Evolutionary conservation across 2,888 invertebrate genomes (phyloP).

Genomic region (Agapetus fuscipes): DNA sequence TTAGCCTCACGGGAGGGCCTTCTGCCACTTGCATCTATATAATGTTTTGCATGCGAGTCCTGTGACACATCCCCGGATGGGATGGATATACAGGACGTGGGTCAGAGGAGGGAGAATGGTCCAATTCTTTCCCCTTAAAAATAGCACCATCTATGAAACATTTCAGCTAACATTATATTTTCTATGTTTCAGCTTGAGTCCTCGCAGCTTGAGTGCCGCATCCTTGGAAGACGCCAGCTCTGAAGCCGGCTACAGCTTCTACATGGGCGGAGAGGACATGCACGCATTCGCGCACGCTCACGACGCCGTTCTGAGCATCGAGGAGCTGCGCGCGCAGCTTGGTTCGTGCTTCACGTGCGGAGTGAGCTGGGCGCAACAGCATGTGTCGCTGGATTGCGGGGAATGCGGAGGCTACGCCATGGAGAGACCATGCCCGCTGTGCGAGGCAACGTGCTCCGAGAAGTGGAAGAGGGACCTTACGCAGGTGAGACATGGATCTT

Average conservation of each 20-base stretch:
- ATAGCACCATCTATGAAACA: not conserved
- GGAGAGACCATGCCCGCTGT: constrained; percentile 64
- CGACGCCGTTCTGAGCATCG: constrained; percentile 55
- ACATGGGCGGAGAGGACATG: not conserved
- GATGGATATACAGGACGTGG: no score
- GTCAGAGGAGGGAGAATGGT: no score
- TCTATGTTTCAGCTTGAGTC: constrained; percentile 13
- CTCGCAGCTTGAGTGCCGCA: constrained; percentile 15
- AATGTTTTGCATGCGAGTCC: no score
- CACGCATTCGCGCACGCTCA: no score
- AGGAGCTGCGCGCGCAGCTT: constrained; percentile 59
- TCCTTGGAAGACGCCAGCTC: constrained; percentile 11
- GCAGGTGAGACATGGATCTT: constrained; percentile 55
- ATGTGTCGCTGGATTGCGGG: constrained; percentile 65
- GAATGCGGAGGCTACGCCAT: constrained; percentile 75
- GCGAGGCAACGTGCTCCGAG: constrained; percentile 62
- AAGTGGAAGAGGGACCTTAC: constrained; percentile 69
- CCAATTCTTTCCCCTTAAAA: no score
- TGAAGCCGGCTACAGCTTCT: no score
- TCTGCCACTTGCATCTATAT: no score
- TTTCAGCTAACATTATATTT: constrained; percentile 1
- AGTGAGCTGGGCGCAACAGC: constrained; percentile 69
- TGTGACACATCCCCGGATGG: no score
- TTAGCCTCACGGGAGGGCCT: no score
- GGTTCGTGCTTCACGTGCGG: constrained; percentile 72